Percentiles rank a stretch among this genome's conserved stretches.
Evolutionary conservation across 2,888 invertebrate genomes (phyloP).

Genomic region (Molorchus minor): DNA sequence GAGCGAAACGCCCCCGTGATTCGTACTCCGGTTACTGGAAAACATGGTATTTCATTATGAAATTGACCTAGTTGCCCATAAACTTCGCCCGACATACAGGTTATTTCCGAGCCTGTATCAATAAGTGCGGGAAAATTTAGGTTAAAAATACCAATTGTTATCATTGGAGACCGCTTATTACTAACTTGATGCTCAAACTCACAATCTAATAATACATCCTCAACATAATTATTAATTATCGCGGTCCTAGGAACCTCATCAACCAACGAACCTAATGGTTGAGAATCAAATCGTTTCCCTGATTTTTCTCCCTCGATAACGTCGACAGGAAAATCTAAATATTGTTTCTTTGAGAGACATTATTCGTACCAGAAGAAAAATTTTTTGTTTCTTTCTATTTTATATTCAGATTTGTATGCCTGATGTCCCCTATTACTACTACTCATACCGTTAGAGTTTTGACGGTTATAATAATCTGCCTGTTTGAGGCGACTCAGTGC

Average conservation of each 20-base stretch:
- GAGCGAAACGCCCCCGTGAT: conserved; percentile 16
- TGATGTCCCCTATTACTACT: too few species aligned
- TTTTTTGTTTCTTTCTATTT: neutral
- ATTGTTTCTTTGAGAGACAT: neutral
- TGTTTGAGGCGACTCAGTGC: conserved; percentile 3
- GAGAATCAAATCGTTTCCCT: conserved; percentile 7
- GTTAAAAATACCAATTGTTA: neutral
- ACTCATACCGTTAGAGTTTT: neutral
- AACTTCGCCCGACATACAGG: conserved; percentile 13
- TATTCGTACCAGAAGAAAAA: neutral
- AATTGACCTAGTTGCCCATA: conserved; percentile 2
- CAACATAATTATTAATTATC: conserved; percentile 6
- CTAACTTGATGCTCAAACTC: neutral
- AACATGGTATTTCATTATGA: neutral
- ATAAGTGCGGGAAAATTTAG: conserved; percentile 8
- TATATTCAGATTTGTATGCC: neutral
- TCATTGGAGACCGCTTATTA: conserved; percentile 7
- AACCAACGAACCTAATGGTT: conserved; percentile 1
- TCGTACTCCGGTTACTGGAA: conserved; percentile 12
- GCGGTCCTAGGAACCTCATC: neutral
- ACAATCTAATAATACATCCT: conserved; percentile 4
- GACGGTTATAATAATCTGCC: conserved; percentile 12
- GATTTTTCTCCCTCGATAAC: neutral
- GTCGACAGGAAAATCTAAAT: neutral
- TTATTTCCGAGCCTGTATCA: conserved; percentile 19